A percentile compares a stretch with the other conserved stretches of the same genome.
phyloP scores from a whole-genome alignment of 92 coral and sea anemone genomes.

The Zoanthus solanderi region DNA sequence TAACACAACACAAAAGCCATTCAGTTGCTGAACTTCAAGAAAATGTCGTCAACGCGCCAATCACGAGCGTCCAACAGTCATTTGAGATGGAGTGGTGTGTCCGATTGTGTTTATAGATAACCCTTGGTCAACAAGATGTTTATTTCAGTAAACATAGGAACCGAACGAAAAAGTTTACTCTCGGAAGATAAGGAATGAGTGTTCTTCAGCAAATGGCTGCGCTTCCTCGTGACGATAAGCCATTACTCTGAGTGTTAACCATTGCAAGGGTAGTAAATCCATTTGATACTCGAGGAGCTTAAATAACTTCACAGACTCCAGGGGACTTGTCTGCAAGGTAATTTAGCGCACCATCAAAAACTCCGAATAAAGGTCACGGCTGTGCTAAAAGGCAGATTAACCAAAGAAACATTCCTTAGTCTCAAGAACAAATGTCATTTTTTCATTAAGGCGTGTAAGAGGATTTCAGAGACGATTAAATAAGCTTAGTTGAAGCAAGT shows the following conservation, averaged over 20 bases:
- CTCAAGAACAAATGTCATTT: constrained; percentile 20
- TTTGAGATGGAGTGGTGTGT: constrained; percentile 51
- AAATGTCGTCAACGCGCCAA: constrained; percentile 37
- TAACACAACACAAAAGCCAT: constrained; percentile 67
- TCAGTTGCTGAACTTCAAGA: constrained; percentile 45
- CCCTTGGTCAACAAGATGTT: constrained; percentile 63
- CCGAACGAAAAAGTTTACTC: constrained; percentile 51
- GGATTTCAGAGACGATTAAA: constrained; percentile 14
- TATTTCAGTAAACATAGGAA: constrained; percentile 55
- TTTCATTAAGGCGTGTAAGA: constrained; percentile 1
- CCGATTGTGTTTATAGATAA: constrained; percentile 60
- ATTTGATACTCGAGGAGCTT: not conserved
- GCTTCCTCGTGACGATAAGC: constrained; percentile 11
- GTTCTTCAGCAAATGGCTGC: constrained; percentile 36
- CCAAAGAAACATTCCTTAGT: not conserved
- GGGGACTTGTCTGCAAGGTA: constrained; percentile 36
- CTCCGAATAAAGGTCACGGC: constrained; percentile 33
- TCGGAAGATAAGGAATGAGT: constrained; percentile 68
- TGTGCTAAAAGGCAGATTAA: constrained; percentile 29
- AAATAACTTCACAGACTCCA: not conserved
- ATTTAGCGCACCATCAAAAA: constrained; percentile 25
- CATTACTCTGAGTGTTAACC: not conserved
- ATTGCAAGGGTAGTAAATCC: constrained; percentile 11
- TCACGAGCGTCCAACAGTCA: constrained; percentile 38
- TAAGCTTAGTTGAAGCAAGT: constrained; percentile 1